Evolutionary conservation across 1,140 invertebrate species (phyloP).

Genomic region (Ruditapes philippinarum): DNA sequence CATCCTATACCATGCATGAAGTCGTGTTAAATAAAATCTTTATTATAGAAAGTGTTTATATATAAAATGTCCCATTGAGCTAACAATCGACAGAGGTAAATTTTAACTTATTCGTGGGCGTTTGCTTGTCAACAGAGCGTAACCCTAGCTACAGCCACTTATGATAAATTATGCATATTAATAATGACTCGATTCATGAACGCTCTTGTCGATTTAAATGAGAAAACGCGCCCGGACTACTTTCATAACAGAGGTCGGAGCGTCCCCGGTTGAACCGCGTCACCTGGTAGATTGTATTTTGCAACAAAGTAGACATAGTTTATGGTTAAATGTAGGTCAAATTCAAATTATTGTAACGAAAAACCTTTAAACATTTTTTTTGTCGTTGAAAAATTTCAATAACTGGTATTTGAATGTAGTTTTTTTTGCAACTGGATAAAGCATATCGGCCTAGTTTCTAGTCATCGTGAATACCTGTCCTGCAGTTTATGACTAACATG

Average conservation of each 20-base stretch:
- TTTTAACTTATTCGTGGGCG: not conserved
- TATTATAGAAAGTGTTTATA: not conserved
- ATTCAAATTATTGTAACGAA: not conserved
- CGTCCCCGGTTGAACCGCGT: not conserved
- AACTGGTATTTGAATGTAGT: not conserved
- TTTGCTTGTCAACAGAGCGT: not conserved
- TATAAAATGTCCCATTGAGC: too few species aligned
- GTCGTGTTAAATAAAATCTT: not conserved
- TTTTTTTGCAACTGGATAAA: not conserved
- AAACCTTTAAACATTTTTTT: not conserved
- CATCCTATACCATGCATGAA: not conserved
- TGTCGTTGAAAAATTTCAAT: not conserved
- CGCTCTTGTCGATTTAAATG: not conserved
- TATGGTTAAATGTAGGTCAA: not conserved
- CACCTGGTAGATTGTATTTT: not conserved
- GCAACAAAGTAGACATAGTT: not conserved
- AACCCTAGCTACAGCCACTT: not conserved
- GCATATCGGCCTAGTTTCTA: too few species aligned
- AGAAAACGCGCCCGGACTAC: not conserved
- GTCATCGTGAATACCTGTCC: too few species aligned
- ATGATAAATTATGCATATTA: slow-evolving; percentile 17
- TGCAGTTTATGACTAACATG: too few species aligned
- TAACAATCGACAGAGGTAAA: not conserved
- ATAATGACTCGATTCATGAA: slow-evolving; percentile 16
- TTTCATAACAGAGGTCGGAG: slow-evolving; percentile 3